Percentiles rank a stretch among this genome's conserved stretches.
These are phyloP conservation scores for Chymomyza amoena DNA, from an alignment of 2,888 invertebrate species.

Conservation along the genomic window DNA sequence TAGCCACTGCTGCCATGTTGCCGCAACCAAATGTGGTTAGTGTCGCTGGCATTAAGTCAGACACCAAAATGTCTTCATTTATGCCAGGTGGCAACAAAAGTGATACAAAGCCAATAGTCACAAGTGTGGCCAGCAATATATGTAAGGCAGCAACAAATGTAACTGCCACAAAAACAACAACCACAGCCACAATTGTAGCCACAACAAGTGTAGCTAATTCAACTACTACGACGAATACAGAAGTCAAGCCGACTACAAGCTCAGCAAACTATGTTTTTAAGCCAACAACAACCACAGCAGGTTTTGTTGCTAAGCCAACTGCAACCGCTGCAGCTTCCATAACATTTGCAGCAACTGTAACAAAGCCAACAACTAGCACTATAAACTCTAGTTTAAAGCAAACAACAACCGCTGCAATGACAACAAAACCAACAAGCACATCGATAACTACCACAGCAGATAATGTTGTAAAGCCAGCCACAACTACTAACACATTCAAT, in stretches of 20 bases:
- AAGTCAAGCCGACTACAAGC: too few relatives aligned
- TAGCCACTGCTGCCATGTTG: slow-evolving; percentile 1
- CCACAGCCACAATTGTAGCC: slow-evolving; percentile 7
- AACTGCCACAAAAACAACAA: slow-evolving; percentile 12
- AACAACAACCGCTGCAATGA: too few relatives aligned
- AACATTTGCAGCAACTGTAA: slow-evolving; percentile 1
- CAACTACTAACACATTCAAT: neutral
- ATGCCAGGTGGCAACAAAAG: slow-evolving; percentile 17
- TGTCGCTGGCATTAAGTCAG: neutral
- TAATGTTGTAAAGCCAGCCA: slow-evolving; percentile 26
- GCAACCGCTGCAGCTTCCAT: slow-evolving; percentile 11
- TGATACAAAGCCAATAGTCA: neutral
- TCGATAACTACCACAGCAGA: slow-evolving; percentile 25
- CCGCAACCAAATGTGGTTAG: slow-evolving; percentile 6
- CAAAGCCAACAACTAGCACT: slow-evolving; percentile 3
- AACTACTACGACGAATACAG: neutral
- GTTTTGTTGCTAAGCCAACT: neutral
- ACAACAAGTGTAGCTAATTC: slow-evolving; percentile 8
- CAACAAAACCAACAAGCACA: slow-evolving; percentile 17
- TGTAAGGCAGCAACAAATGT: neutral
- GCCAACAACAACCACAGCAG: neutral
- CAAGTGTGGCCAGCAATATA: neutral
- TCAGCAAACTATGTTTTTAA: neutral
- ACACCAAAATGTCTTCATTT: slow-evolving; percentile 11
- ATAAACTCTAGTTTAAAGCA: neutral